Evolutionary conservation across 2,797 vertebrate genomes (phyloP).

Genomic region (Leptatherina wallacei): DNA sequence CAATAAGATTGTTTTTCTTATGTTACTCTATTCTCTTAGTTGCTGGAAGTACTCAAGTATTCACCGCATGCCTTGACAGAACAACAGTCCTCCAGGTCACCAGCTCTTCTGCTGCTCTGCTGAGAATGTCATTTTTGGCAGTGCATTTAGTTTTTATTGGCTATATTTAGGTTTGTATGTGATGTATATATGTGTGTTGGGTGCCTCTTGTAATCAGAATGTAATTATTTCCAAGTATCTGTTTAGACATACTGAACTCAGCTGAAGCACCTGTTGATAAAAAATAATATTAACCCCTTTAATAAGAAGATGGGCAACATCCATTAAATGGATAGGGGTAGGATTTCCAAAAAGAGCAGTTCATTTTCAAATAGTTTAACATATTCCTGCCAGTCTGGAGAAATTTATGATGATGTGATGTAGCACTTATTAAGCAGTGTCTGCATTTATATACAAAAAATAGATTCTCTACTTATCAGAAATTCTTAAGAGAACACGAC

Average conservation of each 20-base stretch:
- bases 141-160: neutral
- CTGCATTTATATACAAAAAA: conserved; percentile 37
- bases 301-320: neutral
- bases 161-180: neutral
- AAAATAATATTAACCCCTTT: neutral
- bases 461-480: neutral
- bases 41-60: conserved; percentile 3
- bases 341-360: neutral
- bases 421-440: neutral
- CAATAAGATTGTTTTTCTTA: neutral
- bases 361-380: neutral
- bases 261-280: neutral
- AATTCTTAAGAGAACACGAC: conserved; percentile 30
- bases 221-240: neutral
- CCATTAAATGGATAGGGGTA: neutral
- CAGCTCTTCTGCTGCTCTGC: neutral
- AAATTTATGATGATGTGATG: conserved; percentile 33
- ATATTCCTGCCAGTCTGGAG: conserved; percentile 4
- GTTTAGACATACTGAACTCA: neutral
- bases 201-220: neutral
- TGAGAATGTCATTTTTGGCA: neutral
- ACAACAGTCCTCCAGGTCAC: neutral
- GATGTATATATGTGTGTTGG: too few species aligned
- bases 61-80: conserved; percentile 19
- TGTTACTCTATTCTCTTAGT: conserved; percentile 4